These are phyloP conservation scores for Tinamus guttatus DNA, from an alignment of 2,113 vertebrate species.

Conservation along the genomic window DNA sequence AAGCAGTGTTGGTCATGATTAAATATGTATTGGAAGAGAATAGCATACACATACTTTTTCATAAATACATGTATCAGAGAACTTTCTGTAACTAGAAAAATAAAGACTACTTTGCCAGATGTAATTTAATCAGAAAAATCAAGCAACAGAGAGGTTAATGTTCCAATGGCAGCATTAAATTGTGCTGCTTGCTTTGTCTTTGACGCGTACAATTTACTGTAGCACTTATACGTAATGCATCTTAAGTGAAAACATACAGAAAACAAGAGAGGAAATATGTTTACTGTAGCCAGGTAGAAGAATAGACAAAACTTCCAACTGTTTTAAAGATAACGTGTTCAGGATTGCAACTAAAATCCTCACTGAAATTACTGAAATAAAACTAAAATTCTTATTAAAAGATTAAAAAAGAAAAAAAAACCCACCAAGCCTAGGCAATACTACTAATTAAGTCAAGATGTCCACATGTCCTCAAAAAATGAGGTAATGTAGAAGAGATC, in stretches of 20 bases:
- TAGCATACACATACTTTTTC: background rate
- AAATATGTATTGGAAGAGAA: background rate
- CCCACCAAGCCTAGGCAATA: background rate
- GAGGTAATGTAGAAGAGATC: background rate
- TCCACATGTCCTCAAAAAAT: background rate
- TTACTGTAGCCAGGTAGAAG: background rate
- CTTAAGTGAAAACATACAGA: background rate
- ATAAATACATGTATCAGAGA: background rate
- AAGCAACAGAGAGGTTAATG: background rate
- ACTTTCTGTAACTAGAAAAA: background rate
- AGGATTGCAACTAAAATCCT: background rate
- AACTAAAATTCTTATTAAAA: background rate
- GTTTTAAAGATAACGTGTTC: background rate
- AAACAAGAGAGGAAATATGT: background rate
- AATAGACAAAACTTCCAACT: background rate
- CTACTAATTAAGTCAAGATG: background rate
- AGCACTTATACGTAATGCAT: background rate
- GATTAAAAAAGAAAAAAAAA: background rate
- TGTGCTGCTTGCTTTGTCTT: background rate
- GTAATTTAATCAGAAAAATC: background rate
- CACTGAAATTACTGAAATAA: too few species aligned
- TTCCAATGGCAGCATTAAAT: background rate
- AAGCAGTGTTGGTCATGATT: background rate
- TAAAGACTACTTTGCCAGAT: background rate
- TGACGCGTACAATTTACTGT: fast-evolving